Conservation (phyloP, 2,797 vertebrate species). For the Momotus momota region DNA sequence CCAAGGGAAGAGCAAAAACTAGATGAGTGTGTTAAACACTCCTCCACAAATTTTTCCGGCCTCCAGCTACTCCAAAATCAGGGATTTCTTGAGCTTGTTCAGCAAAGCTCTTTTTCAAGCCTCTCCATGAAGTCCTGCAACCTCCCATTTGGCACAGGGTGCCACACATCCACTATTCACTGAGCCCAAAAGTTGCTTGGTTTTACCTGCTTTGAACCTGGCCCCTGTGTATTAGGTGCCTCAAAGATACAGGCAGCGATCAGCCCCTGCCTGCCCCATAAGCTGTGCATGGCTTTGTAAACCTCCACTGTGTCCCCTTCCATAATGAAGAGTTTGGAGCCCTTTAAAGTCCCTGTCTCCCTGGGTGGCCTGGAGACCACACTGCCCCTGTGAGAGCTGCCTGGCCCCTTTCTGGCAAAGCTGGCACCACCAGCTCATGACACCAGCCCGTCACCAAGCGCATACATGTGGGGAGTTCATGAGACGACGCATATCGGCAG, state of each 20-base stretch:
- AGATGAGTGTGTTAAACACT: accelerated
- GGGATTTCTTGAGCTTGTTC: neutral
- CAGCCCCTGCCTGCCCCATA: neutral
- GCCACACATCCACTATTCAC: neutral
- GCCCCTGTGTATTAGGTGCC: neutral
- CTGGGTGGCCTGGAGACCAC: neutral
- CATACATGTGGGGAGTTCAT: neutral
- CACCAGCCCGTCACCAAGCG: accelerated
- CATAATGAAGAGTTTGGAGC: neutral
- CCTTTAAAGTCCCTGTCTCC: neutral
- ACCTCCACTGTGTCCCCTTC: neutral
- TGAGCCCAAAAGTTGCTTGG: neutral
- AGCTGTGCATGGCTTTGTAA: neutral
- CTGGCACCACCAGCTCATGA: neutral
- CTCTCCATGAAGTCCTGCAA: neutral
- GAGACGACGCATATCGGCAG: neutral
- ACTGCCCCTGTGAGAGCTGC: neutral
- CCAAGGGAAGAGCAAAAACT: neutral
- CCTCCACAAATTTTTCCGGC: neutral
- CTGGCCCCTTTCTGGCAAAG: neutral
- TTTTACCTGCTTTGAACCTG: neutral
- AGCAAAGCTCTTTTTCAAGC: neutral
- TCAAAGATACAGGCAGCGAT: neutral
- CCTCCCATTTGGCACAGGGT: neutral
- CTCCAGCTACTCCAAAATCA: neutral